Evolutionary conservation across 2,888 invertebrate genomes (phyloP), one percentile per base, ranked within the genome.

Genomic region (Epiblema foenella): DNA sequence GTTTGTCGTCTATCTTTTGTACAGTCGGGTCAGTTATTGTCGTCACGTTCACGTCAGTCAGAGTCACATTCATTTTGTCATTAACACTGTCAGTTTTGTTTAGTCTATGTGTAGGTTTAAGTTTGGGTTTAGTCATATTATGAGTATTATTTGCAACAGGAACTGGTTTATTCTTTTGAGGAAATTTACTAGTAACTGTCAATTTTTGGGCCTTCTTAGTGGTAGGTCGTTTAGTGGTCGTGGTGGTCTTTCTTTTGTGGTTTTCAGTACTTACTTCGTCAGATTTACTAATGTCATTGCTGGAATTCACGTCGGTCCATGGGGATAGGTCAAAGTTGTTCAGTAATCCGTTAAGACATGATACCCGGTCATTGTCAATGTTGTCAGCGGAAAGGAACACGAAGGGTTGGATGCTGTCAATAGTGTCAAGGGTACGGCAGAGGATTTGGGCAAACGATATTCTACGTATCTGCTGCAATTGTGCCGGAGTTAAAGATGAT

Each of bases 401-500:
- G 77, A 96, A 96, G 0, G 96, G 96, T 82, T 96, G 96, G 51
- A 96, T 89, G 18, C 94, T 95, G 74, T 95, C 94, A 52, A 96
- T 94, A 46, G 94, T 94, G 77, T 94, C 95, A 78, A 96, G 89
- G 0, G 96, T 96, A 62, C 94, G 93, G 80, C 97, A 97, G 9
- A 97, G 88, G 2, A 97, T 94, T 81, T 97, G 96, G 0, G 97
- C 95, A 56, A 97, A 89, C 0, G 96, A 96, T 17, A 96, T 94
- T 64, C 95, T 93, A 42, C 97, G 91, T 56, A 97, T 94, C 77
- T 97, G 96, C 76, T 96, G 95, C 3, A 98, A 86, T 83, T 98
- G 97, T 0, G 95, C 95, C 2, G 95, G 95, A 0, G 96, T 97
- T 80, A 97, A 96, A 1, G 96, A 96, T 37, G 95, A 96, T 73